Conservation (phyloP, 2,888 invertebrate species). For the Eupithecia pulchellata region DNA sequence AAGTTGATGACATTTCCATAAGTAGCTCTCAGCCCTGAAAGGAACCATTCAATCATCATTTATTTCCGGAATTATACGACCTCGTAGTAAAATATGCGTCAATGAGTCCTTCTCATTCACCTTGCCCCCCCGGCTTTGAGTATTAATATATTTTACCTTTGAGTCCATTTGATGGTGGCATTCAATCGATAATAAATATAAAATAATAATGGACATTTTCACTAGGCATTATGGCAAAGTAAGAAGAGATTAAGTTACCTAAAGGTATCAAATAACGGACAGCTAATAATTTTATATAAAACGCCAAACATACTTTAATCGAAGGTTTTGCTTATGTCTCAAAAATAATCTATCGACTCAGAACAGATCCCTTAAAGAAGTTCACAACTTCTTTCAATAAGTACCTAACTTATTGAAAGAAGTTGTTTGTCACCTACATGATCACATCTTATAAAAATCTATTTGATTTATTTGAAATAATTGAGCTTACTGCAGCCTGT, state of each 20-base stretch:
- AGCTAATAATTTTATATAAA: background rate
- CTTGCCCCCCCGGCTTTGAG: background rate
- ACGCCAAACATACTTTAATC: background rate
- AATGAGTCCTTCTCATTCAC: background rate
- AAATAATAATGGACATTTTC: background rate
- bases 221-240: background rate
- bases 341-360: background rate
- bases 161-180: background rate
- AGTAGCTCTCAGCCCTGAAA: constrained; percentile 33
- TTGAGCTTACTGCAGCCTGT: too few relatives aligned
- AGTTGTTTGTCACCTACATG: too few relatives aligned
- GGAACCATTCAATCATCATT: constrained; percentile 37
- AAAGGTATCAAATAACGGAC: background rate
- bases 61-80: constrained; percentile 16
- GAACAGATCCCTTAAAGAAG: too few relatives aligned
- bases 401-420: too few relatives aligned
- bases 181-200: background rate
- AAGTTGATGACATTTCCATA: constrained; percentile 24
- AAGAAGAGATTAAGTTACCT: background rate
- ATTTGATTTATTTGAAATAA: too few relatives aligned
- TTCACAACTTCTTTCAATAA: too few relatives aligned
- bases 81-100: constrained; percentile 2
- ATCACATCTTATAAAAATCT: too few relatives aligned
- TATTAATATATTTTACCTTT: background rate
- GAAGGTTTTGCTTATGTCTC: background rate